Percentiles rank a stretch among this genome's conserved stretches.
Conservation (phyloP, 2,797 vertebrate species). For the Valencia hispanica region DNA sequence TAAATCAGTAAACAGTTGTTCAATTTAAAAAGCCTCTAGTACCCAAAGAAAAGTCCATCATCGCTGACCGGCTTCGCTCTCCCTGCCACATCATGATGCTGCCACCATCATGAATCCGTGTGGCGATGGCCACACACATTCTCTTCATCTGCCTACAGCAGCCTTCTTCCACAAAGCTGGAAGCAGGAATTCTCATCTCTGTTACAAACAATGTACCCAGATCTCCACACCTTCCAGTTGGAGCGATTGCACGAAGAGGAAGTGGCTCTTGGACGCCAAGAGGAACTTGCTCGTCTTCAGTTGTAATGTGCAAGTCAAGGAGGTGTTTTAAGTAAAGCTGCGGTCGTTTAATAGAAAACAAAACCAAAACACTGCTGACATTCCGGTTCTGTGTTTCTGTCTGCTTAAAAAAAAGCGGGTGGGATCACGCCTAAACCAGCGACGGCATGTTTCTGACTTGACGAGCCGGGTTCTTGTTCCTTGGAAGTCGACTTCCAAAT, state of each 20-base stretch:
- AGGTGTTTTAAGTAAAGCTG: background rate
- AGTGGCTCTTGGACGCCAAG: background rate
- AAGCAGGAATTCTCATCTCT: background rate
- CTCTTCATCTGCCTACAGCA: background rate
- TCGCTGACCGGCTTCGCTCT: background rate
- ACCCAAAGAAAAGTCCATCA: background rate
- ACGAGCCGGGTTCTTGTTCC: conserved; percentile 22
- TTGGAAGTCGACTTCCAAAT: background rate
- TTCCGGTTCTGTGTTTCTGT: background rate
- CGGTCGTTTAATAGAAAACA: background rate
- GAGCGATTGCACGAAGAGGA: background rate
- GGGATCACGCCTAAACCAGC: conserved; percentile 14
- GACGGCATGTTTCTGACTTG: conserved; percentile 15
- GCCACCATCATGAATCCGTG: background rate
- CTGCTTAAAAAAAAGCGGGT: conserved; percentile 45
- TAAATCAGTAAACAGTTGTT: background rate
- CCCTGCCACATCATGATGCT: background rate
- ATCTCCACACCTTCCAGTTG: background rate
- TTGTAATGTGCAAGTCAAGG: background rate
- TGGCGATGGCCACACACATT: background rate
- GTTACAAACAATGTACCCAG: background rate
- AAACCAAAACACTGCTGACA: background rate
- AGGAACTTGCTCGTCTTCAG: background rate
- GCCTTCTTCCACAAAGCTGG: too few relatives aligned
- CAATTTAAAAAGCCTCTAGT: background rate